A percentile compares a stretch with the other conserved stretches of the same genome.
These are phyloP conservation scores for Campaea margaritaria DNA, from an alignment of 2,888 invertebrate genomes.

Conservation along the genomic window DNA sequence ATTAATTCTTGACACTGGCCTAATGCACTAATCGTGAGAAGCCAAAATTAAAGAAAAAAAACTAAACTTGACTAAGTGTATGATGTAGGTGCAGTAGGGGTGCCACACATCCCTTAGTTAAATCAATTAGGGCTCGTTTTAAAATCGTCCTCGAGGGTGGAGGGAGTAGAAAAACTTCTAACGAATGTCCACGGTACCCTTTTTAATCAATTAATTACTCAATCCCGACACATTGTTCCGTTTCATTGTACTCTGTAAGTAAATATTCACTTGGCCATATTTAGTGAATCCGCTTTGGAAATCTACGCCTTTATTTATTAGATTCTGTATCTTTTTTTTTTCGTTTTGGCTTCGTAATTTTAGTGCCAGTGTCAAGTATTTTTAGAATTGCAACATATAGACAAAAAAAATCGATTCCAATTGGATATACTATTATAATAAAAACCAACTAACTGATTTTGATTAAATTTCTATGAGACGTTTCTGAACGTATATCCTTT, in stretches of 20 bases:
- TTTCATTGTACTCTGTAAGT: constrained; percentile 45
- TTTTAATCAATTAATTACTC: constrained; percentile 82
- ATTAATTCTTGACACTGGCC: too few species aligned
- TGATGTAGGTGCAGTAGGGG: constrained; percentile 36
- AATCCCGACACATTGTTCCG: constrained; percentile 68
- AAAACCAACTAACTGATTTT: too few species aligned
- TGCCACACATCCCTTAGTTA: constrained; percentile 65
- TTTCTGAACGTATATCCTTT: too few species aligned
- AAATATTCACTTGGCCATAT: constrained; percentile 27
- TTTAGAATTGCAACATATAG: too few species aligned
- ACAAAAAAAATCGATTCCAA: too few species aligned
- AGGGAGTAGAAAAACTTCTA: constrained; percentile 76
- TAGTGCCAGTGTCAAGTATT: too few species aligned
- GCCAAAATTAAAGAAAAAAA: too few species aligned
- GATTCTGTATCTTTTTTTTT: too few species aligned
- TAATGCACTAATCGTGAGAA: too few species aligned
- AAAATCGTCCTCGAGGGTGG: constrained; percentile 57
- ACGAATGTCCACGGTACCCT: constrained; percentile 74
- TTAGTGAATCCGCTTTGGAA: background rate
- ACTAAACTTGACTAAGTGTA: background rate
- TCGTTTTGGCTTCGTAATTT: too few species aligned
- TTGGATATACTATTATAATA: too few species aligned
- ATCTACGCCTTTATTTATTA: background rate
- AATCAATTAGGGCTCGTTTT: constrained; percentile 74
- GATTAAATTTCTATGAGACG: too few species aligned